Conservation (phyloP, 2,888 invertebrate genomes). For the Trachelus iudaicus region DNA sequence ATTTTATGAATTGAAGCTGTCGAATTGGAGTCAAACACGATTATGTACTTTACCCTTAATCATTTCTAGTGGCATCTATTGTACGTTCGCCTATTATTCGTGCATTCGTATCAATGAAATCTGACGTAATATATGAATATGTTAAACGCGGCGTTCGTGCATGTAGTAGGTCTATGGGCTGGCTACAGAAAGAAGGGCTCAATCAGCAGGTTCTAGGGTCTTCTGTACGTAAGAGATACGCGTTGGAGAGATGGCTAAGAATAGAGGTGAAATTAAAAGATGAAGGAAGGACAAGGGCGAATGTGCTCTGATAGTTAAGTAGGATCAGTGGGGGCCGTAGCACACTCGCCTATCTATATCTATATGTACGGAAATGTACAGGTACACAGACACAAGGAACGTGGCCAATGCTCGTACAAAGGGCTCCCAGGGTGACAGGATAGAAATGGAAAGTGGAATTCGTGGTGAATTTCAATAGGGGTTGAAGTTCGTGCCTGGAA, state of each 20-base stretch:
- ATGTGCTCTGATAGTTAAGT: constrained; percentile 55
- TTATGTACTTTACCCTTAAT: not conserved
- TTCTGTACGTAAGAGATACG: not conserved
- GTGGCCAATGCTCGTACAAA: not conserved
- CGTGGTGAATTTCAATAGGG: constrained; percentile 63
- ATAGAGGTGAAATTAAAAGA: constrained; percentile 39
- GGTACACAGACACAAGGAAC: not conserved
- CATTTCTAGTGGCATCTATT: not conserved
- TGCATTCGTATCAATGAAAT: not conserved
- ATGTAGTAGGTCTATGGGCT: not conserved
- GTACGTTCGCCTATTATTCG: not conserved
- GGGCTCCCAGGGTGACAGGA: constrained; percentile 35
- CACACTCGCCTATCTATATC: constrained; percentile 8
- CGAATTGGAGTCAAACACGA: not conserved
- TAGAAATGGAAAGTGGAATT: constrained; percentile 64
- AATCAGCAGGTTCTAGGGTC: not conserved
- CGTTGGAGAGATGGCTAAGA: not conserved
- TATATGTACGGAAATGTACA: constrained; percentile 11
- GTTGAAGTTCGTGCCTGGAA: constrained; percentile 56
- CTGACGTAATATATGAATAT: not conserved
- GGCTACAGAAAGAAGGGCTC: not conserved
- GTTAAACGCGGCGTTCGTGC: not conserved
- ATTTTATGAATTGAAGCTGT: not conserved
- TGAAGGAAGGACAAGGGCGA: constrained; percentile 45
- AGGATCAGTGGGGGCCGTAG: constrained; percentile 16